Base-by-base conservation (phyloP, 2,797 vertebrate genomes). In the Xenops minutus region DNA sequence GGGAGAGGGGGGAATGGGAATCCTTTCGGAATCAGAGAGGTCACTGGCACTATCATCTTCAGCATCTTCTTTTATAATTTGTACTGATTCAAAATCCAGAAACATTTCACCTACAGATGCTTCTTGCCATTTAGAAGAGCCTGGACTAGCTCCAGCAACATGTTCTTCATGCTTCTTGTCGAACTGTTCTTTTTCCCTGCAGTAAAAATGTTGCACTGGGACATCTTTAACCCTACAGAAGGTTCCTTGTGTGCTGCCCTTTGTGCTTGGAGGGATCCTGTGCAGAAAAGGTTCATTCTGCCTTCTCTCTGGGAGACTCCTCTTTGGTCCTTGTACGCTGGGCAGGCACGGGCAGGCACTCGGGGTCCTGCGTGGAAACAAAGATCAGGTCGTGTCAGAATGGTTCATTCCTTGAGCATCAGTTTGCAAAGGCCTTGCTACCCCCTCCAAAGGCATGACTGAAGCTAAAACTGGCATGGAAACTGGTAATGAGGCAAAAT, bases 11-110 rank as follows among this genome's bases (percentile, higher is more conserved):
- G 96, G 97, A 9, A 95, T 82, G 22, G 98, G 97, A 67, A 98
- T 92, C 83, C 98, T 98, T 88, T 99, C 99, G 0, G 98, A 98
- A 71, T 99, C 99, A 1, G 99, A 99, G 79, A 99, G 96, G 82
- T 99, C 99, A 3, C 98, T 99, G 85, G 98, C 99, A 8, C 98
- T 98, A 71, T 99, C 99, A 41, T 98, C 98, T 76, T 99, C 99
- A 3, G 96, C 97, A 74, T 98, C 97, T 77, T 98, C 99, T 94
- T 98, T 97, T 44, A 98, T 95, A 49, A 97, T 96, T 10, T 90
- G 96, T 80, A 98, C 76, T 0, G 98, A 98, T 68, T 96, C 91
- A 37, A 98, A 97, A 86, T 98, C 97, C 32, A 98, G 96, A 54
- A 98, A 97, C 94, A 98, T 71, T 66, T 72, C 82, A 54, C 54